These are phyloP conservation scores for Pachyuromys duprasi DNA, from an alignment of 2,797 vertebrate genomes.

Conservation along the genomic window DNA sequence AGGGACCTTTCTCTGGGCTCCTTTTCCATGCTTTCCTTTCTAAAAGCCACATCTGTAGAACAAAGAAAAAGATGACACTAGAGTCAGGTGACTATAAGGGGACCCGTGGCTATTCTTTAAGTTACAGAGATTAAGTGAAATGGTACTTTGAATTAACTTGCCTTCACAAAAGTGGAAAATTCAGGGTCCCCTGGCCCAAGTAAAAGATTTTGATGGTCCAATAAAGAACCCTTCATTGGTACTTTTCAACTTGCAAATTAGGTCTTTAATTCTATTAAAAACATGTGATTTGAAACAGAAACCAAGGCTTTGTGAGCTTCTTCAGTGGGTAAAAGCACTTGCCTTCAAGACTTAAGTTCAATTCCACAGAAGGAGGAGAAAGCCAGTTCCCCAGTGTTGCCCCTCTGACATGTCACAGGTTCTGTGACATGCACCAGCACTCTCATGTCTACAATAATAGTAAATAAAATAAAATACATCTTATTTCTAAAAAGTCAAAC, in stretches of 20 bases:
- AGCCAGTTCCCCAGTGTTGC: background rate
- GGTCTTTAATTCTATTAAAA: conserved; percentile 45
- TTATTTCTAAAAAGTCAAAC: background rate
- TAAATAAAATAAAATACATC: background rate
- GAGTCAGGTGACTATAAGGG: background rate
- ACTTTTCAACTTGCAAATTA: conserved; percentile 49
- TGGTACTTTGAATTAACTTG: background rate
- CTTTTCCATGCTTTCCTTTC: background rate
- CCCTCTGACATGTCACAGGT: background rate
- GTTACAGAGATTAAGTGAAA: background rate
- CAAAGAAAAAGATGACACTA: background rate
- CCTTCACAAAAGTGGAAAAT: conserved; percentile 44
- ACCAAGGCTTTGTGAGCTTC: background rate
- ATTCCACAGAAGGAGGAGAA: background rate
- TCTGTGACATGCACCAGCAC: background rate
- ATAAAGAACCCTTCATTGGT: background rate
- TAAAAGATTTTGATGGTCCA: conserved; percentile 23
- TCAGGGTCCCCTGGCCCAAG: background rate
- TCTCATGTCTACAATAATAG: background rate
- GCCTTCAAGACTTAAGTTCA: background rate
- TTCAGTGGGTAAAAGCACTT: background rate
- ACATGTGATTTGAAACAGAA: background rate
- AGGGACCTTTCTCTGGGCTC: background rate
- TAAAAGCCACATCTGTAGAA: conserved; percentile 10
- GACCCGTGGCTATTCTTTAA: background rate